These are phyloP conservation scores for Aplochiton taeniatus DNA, from an alignment of 2,797 vertebrate genomes.

Conservation along the genomic window DNA sequence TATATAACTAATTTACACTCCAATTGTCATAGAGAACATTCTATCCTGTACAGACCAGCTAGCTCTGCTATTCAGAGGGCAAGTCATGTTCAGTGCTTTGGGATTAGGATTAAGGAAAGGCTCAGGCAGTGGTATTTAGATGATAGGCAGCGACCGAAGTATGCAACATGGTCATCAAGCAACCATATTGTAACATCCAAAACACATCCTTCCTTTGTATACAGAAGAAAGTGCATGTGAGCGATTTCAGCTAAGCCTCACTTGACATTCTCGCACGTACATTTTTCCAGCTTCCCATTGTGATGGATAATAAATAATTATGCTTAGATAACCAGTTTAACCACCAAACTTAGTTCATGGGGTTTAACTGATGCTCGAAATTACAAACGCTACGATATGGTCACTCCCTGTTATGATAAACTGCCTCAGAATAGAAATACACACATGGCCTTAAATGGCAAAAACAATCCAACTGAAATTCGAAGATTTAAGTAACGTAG, in stretches of 20 bases:
- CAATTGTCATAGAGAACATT: no score
- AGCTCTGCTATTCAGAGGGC: conserved; percentile 1
- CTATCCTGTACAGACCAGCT: conserved; percentile 2
- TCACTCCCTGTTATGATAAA: no score
- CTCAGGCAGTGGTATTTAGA: neutral
- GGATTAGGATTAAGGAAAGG: conserved; percentile 34
- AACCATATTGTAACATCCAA: neutral
- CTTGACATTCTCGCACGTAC: neutral
- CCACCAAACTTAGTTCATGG: no score
- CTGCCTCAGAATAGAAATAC: no score
- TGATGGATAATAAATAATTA: no score
- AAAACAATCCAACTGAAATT: no score
- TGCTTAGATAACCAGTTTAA: no score
- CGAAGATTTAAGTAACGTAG: no score
- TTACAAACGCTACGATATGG: no score
- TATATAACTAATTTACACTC: no score
- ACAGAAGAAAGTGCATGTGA: neutral
- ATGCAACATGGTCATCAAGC: neutral
- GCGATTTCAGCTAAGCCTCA: neutral
- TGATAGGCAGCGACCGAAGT: neutral
- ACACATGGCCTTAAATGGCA: no score
- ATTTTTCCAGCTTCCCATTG: neutral
- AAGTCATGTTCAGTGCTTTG: conserved; percentile 10
- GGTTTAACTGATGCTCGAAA: no score
- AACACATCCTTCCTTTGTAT: neutral